Conservation (phyloP, 2,797 vertebrate genomes). For the Zonotrichia albicollis region DNA sequence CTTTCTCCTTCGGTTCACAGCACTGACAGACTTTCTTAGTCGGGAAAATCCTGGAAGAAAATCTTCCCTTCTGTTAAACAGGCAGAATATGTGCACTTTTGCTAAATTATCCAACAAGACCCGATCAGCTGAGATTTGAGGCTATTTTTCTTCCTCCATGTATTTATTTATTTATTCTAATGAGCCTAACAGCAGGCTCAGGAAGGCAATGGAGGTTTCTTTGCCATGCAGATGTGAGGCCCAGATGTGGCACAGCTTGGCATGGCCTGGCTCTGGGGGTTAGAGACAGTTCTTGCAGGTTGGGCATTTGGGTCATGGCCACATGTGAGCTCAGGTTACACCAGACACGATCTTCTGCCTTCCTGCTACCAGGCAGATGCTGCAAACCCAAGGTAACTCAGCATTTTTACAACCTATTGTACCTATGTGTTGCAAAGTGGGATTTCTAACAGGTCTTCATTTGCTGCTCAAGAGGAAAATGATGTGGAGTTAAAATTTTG, state of each 20-base stretch:
- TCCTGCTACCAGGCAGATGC: not conserved
- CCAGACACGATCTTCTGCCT: fast-evolving
- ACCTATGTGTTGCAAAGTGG: not conserved
- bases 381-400: not conserved
- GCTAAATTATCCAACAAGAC: not conserved
- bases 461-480: not conserved
- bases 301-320: not conserved
- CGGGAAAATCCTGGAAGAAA: slow-evolving; percentile 7
- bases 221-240: not conserved
- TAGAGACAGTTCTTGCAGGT: fast-evolving
- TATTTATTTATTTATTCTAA: slow-evolving; percentile 17
- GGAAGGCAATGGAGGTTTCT: not conserved
- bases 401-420: not conserved
- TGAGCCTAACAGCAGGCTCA: not conserved
- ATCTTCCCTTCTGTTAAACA: not conserved
- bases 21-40: not conserved
- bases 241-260: not conserved
- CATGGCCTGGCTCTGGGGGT: not conserved
- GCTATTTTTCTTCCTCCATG: not conserved
- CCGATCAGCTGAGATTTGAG: not conserved
- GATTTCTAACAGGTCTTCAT: not conserved
- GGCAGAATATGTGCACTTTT: not conserved
- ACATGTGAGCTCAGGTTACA: fast-evolving
- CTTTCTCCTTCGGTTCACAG: slow-evolving; percentile 29
- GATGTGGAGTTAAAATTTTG: not conserved